Evolutionary conservation across 2,888 invertebrate genomes (phyloP), one percentile per base, ranked within the genome.

Genomic region (Eupithecia dodoneata): DNA sequence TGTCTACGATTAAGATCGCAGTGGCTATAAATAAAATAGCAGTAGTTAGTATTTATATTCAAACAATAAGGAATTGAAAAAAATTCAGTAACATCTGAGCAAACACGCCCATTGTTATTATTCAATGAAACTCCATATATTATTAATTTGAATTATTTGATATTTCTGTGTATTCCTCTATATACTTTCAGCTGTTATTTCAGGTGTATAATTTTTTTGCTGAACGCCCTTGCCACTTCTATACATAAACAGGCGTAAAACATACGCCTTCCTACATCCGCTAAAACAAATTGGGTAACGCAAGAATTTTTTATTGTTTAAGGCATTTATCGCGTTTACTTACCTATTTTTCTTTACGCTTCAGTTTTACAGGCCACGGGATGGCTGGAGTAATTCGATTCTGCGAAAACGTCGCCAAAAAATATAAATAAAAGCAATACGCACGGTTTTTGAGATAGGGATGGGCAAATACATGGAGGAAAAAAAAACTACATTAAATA

Each of bases 101-200:
- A 42, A 69, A 69, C 45, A 44, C 7, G 9, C 7, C n/a, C n/a
- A 45, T 69, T 69, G 44, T 69, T 45, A 42, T 45, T 44, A n/a
- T 45, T n/a, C 67, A 45, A 7, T 9, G 44, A 18, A 69, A n/a
- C 9, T 67, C 44, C 67, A 67, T 42, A 67, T 9, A 18, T 59
- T 18, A 59, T 18, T n/a, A 15, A 69, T 44, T 44, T 45, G 45
- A 18, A n/a, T 69, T 69, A 69, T 69, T 44, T 69, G n/a, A 66
- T 42, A 1, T n/a, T 69, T 69, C 45, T 45, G 13, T 45, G 10
- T 9, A 4, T 63, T 63, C 9, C 45, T 42, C 3, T 45, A 15
- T 44, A n/a, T 67, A 44, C 9, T 69, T 10, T 44, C 44, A 69
- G n/a, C 9, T 69, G 67, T 2, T 44, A 15, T 30, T 63, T 63